phyloP scores from a whole-genome alignment of 2,797 vertebrate genomes.

The Hippocampus kuda region DNA sequence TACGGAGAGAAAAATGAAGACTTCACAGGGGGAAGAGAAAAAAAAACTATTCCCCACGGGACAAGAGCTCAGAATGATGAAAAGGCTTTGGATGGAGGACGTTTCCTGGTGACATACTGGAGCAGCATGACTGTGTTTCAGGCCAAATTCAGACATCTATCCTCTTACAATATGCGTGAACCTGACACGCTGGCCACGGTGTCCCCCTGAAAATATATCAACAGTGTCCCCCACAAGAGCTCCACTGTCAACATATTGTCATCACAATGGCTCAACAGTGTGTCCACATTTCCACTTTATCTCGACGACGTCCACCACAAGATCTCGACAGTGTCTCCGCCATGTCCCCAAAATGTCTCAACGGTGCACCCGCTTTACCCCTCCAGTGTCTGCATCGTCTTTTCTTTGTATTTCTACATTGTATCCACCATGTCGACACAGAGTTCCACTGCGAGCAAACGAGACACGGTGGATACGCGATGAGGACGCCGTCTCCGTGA shows the following conservation, averaged over 20 bases:
- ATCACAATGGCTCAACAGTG: neutral
- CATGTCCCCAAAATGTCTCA: neutral
- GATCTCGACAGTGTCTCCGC: neutral
- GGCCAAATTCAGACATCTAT: conserved; percentile 47
- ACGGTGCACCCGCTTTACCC: neutral
- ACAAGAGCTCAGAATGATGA: conserved; percentile 37
- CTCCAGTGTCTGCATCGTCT: neutral
- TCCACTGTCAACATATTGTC: neutral
- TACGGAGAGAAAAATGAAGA: conserved; percentile 21
- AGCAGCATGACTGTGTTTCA: conserved; percentile 29
- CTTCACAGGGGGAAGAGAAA: conserved; percentile 9
- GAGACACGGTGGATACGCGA: too few species aligned
- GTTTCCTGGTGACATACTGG: conserved; percentile 24
- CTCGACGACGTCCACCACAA: neutral
- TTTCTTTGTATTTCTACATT: neutral
- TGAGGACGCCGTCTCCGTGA: too few species aligned
- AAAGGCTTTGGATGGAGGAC: conserved; percentile 30
- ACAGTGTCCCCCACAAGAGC: neutral
- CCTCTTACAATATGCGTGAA: conserved; percentile 26
- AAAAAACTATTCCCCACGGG: conserved; percentile 22
- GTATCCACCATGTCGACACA: neutral
- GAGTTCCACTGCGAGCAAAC: neutral
- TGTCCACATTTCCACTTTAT: neutral
- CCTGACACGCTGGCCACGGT: conserved; percentile 27
- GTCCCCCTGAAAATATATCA: neutral